Percentiles rank a stretch among this genome's conserved stretches.
Evolutionary conservation across 2,797 vertebrate species (phyloP).

Genomic region (Sphenopsis melanotis): DNA sequence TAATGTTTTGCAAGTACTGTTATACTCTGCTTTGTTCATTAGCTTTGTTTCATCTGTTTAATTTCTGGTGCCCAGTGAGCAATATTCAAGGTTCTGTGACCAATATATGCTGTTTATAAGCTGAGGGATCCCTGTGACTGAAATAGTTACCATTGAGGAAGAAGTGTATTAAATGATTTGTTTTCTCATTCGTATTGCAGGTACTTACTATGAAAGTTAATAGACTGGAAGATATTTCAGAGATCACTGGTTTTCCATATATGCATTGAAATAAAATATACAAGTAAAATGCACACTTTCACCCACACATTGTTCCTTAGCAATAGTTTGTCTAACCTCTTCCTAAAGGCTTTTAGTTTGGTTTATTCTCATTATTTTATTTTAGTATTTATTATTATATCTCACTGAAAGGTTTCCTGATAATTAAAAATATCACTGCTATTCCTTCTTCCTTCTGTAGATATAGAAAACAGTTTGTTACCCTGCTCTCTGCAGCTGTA

Average conservation of each 20-base stretch:
- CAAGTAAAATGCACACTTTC: not conserved
- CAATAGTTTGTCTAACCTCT: not conserved
- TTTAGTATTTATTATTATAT: not conserved
- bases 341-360: not conserved
- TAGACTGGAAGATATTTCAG: not conserved
- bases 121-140: not conserved
- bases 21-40: not conserved
- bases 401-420: not conserved
- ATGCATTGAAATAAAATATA: not conserved
- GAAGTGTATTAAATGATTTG: not conserved
- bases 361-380: not conserved
- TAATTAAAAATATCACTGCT: not conserved
- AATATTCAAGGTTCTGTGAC: not conserved
- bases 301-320: not conserved
- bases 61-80: not conserved
- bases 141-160: not conserved
- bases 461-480: not conserved
- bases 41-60: not conserved
- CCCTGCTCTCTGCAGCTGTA: not conserved
- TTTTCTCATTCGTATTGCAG: not conserved
- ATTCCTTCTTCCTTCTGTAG: not conserved
- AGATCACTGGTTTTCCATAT: not conserved
- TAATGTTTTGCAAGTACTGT: not conserved
- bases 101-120: not conserved
- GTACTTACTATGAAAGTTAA: not conserved